These are phyloP conservation scores for Conops quadrifasciatus DNA, from an alignment of 2,888 invertebrate genomes.

Conservation along the genomic window DNA sequence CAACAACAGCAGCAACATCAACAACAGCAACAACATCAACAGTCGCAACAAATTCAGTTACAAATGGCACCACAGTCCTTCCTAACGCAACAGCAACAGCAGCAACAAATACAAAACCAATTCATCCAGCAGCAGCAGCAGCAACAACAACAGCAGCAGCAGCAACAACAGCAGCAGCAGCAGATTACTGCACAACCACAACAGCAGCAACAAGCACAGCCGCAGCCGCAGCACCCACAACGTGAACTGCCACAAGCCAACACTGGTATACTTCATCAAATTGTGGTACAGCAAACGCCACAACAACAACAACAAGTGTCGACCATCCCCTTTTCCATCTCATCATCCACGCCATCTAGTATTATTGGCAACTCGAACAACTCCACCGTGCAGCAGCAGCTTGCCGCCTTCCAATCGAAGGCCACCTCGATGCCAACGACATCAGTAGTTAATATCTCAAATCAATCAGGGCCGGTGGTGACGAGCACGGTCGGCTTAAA, in stretches of 20 bases:
- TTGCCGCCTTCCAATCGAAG: slow-evolving; percentile 55
- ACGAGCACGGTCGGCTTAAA: slow-evolving; percentile 58
- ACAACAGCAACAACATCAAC: slow-evolving; percentile 64
- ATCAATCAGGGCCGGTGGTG: slow-evolving; percentile 58
- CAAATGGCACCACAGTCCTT: slow-evolving; percentile 63
- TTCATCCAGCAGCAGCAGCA: slow-evolving; percentile 56
- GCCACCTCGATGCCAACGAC: slow-evolving; percentile 54
- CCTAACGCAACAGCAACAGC: slow-evolving; percentile 68
- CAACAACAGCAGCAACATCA: too few species aligned
- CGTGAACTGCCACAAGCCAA: slow-evolving; percentile 67
- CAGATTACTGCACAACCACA: slow-evolving; percentile 53
- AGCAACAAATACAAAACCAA: slow-evolving; percentile 53
- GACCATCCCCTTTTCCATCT: slow-evolving; percentile 59
- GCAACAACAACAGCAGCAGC: slow-evolving; percentile 60
- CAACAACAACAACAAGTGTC: slow-evolving; percentile 55
- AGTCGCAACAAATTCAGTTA: slow-evolving; percentile 55
- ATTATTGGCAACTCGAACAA: slow-evolving; percentile 58
- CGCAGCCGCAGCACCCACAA: slow-evolving; percentile 64
- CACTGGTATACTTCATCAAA: slow-evolving; percentile 57
- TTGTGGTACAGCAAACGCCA: slow-evolving; percentile 57
- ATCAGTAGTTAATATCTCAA: slow-evolving; percentile 61
- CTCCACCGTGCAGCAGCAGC: slow-evolving; percentile 56
- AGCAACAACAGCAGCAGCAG: slow-evolving; percentile 50
- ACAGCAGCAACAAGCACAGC: slow-evolving; percentile 62
- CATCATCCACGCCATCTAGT: slow-evolving; percentile 56